These are phyloP conservation scores for Lumbricus terrestris DNA, from an alignment of 2,888 invertebrate species.

Conservation along the genomic window DNA sequence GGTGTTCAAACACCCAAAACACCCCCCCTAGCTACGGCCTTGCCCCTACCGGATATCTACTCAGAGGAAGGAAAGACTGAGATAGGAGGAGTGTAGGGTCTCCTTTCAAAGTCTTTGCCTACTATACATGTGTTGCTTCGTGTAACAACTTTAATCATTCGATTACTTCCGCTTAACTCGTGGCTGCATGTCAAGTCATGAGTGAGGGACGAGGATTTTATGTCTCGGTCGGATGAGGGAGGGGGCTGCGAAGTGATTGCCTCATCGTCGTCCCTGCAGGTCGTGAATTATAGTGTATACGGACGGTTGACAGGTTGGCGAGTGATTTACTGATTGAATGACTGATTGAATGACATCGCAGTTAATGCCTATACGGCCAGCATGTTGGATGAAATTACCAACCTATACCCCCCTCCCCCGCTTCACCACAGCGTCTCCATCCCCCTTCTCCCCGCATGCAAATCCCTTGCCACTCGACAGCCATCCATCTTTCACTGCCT, in stretches of 20 bases:
- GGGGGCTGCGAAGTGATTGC: too few species aligned
- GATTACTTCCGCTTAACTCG: not conserved
- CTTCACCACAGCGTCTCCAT: too few species aligned
- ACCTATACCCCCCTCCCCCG: not conserved
- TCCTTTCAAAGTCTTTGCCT: not conserved
- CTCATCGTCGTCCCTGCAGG: not conserved
- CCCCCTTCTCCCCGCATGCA: not conserved
- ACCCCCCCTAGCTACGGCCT: too few species aligned
- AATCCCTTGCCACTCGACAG: not conserved
- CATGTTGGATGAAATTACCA: not conserved
- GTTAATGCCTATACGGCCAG: not conserved
- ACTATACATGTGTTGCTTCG: too few species aligned
- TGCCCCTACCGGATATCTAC: not conserved
- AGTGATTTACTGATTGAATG: not conserved
- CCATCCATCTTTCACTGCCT: not conserved
- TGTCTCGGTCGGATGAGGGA: not conserved
- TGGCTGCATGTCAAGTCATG: too few species aligned
- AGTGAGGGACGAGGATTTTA: not conserved
- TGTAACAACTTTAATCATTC: not conserved
- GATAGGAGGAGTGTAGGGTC: not conserved
- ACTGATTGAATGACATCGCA: not conserved
- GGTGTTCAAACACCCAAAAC: too few species aligned
- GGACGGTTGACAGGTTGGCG: not conserved
- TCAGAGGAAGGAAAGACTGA: not conserved
- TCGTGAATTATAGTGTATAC: not conserved